phyloP scores from a whole-genome alignment of 2,888 invertebrate genomes.

The Drosophila gaucha region DNA sequence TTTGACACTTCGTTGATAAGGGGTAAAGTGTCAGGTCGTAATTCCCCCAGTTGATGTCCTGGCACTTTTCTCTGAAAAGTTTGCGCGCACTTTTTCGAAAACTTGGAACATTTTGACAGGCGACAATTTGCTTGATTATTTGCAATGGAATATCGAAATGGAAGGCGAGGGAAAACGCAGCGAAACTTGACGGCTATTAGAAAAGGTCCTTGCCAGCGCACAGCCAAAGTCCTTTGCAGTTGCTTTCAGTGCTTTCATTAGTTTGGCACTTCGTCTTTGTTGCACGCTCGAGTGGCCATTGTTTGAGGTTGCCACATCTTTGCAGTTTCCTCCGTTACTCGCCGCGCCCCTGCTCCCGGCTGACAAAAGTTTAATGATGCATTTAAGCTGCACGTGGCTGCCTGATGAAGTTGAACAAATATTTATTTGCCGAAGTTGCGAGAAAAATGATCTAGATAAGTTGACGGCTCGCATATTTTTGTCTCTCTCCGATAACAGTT shows the following conservation, averaged over 20 bases:
- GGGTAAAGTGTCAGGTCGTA: constrained; percentile 2
- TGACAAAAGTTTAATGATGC: constrained; percentile 81
- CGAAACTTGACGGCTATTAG: constrained; percentile 45
- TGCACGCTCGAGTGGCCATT: constrained; percentile 53
- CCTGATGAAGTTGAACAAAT: constrained; percentile 20
- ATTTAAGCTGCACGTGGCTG: constrained; percentile 32
- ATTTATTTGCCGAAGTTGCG: constrained; percentile 28
- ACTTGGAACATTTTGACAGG: constrained; percentile 72
- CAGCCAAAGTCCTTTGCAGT: constrained; percentile 30
- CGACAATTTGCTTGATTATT: constrained; percentile 77
- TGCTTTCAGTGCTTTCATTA: constrained; percentile 71
- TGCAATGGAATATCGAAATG: constrained; percentile 37
- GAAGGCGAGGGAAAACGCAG: constrained; percentile 10
- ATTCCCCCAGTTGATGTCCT: constrained; percentile 11
- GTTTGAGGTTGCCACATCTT: constrained; percentile 57
- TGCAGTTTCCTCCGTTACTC: constrained; percentile 24
- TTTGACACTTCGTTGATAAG: constrained; percentile 29
- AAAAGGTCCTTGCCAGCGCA: constrained; percentile 12
- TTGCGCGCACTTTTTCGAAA: constrained; percentile 52
- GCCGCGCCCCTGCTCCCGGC: not conserved
- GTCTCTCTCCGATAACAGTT: not conserved
- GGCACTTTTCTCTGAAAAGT: constrained; percentile 36
- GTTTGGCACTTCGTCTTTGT: constrained; percentile 59
- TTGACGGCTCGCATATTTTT: constrained; percentile 7
- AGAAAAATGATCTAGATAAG: constrained; percentile 18